phyloP scores from a whole-genome alignment of 2,797 vertebrate genomes.

The Eptatretus atami region DNA sequence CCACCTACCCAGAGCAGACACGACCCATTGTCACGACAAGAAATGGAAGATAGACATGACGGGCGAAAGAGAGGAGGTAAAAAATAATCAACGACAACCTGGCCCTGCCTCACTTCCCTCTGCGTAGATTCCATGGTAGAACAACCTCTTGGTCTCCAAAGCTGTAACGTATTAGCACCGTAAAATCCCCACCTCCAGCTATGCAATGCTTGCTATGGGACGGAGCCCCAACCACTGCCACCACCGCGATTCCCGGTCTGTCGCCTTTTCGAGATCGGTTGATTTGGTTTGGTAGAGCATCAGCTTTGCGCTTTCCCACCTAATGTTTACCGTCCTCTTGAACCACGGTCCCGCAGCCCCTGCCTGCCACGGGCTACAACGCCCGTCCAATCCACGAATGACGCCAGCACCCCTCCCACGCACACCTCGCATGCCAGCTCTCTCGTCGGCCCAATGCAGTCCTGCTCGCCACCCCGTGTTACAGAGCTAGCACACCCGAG shows the following conservation, averaged over 20 bases:
- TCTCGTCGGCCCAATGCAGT: conserved; percentile 16
- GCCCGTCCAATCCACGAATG: conserved; percentile 41
- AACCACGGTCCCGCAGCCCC: conserved; percentile 98
- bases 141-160: conserved; percentile 72
- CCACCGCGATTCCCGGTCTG: conserved; percentile 79
- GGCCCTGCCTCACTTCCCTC: conserved; percentile 78
- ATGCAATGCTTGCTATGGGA: conserved; percentile 98
- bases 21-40: neutral
- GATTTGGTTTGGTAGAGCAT: conserved; percentile 98
- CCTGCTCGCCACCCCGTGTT: conserved; percentile 41
- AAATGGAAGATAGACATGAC: neutral
- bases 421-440: conserved; percentile 12
- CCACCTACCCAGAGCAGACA: too few species aligned
- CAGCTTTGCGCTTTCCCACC: conserved; percentile 99
- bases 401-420: conserved; percentile 45
- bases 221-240: conserved; percentile 85
- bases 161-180: conserved; percentile 98
- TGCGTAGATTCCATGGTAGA: conserved; percentile 99
- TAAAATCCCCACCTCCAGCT: conserved; percentile 38
- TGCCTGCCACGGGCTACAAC: too few species aligned
- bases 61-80: neutral
- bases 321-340: conserved; percentile 85
- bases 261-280: conserved; percentile 98
- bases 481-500: conserved; percentile 41
- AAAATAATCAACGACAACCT: neutral